A percentile compares a stretch with the other conserved stretches of the same genome.
These are phyloP conservation scores for Vespertilio murinus DNA, from an alignment of 2,797 vertebrate genomes.

Conservation along the genomic window DNA sequence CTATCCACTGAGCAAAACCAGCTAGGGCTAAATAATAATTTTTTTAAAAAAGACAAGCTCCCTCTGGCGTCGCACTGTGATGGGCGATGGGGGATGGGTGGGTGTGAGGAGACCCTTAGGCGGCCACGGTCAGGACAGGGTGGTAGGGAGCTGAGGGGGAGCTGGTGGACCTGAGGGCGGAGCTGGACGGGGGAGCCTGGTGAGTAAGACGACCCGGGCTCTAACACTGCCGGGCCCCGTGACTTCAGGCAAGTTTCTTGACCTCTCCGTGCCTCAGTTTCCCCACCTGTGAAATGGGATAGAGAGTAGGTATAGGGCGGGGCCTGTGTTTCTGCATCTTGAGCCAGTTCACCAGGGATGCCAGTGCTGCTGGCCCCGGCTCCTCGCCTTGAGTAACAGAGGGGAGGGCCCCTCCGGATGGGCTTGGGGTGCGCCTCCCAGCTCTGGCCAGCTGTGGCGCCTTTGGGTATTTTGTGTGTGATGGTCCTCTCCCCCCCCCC, in stretches of 20 bases:
- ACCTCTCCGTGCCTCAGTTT: neutral
- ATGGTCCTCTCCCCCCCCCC: neutral
- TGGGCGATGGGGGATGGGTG: rapidly evolving
- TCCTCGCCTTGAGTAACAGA: neutral
- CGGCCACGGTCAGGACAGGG: neutral
- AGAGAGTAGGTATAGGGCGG: neutral
- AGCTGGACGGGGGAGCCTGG: neutral
- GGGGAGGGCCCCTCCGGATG: rapidly evolving
- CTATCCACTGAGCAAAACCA: no score
- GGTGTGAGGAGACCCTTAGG: neutral
- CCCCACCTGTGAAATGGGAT: neutral
- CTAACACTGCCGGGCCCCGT: neutral
- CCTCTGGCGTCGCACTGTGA: neutral
- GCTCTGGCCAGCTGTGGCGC: neutral
- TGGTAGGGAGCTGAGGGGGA: neutral
- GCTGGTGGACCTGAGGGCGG: neutral
- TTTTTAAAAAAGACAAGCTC: neutral
- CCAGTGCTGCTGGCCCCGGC: neutral
- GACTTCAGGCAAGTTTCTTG: neutral
- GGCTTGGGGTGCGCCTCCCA: no score
- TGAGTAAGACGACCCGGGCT: neutral
- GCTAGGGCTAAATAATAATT: no score
- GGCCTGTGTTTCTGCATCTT: neutral
- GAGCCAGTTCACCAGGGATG: neutral
- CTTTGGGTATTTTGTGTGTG: neutral